Evolutionary conservation across 2,888 invertebrate species (phyloP), one percentile per base, ranked within the genome.

Genomic region (Lasioglossum marginatum): DNA sequence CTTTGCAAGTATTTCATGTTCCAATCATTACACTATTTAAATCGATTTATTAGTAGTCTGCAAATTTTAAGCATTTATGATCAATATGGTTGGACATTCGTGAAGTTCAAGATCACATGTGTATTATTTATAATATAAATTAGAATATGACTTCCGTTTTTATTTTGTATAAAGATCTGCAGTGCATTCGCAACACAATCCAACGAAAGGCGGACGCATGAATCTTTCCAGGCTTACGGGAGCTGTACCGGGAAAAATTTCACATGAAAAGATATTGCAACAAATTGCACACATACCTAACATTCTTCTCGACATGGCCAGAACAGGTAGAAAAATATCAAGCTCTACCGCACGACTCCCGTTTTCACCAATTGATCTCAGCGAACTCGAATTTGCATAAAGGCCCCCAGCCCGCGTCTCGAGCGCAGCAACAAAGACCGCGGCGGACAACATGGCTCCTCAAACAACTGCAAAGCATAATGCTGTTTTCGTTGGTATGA

Each of bases 401-500:
- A 31, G 16, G 31, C 5, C 27, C 1, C 0, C 2, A 2, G 31
- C 31, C 16, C 3, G 63, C 27, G 31, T 63, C 31, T 31, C 63
- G 16, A 16, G 63, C 63, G 31, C 16, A 63, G 31, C 63, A 31
- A 63, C 63, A 63, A 63, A 63, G 63, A 63, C 31, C 14, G 16
- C 5, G 5, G 27, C 31, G 6, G 63, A 16, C 63, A 31, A 63
- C 31, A 16, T 63, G 6, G 63, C 16, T 63, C 31, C 31, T 63
- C 63, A 27, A 63, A 63, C 63, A 63, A 63, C 14, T 27, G 31
- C 63, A 0, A 6, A 16, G 63, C 63, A 63, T 63, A 68, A 68
- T 70, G n/a, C 37, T 72, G 31, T 72, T 72, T 72, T 72, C 45
- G 27, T 72, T 72, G 19, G 45, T 31, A 27, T 10, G 48, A 12